Evolutionary conservation across 2,888 invertebrate genomes (phyloP).

Genomic region (Lordiphosa andalusiaca): DNA sequence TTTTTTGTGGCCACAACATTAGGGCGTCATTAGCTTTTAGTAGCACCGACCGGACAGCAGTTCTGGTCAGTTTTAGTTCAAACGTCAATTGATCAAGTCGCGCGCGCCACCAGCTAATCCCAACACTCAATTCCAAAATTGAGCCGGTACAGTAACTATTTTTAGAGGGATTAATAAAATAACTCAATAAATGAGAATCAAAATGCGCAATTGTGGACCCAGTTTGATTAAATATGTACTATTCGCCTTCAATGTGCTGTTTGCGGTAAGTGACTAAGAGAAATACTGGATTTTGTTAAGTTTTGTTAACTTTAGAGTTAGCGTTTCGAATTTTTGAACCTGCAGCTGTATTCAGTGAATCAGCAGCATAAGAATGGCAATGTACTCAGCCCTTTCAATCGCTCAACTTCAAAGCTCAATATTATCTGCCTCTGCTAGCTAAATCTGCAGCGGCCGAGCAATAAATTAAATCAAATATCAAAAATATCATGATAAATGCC

Average conservation of each 20-base stretch:
- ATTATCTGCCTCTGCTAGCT: no score
- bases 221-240: slow-evolving; percentile 83
- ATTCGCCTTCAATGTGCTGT: slow-evolving; percentile 84
- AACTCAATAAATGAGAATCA: slow-evolving; percentile 57
- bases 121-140: slow-evolving; percentile 3
- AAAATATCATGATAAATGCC: no score
- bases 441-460: no score
- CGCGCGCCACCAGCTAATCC: slow-evolving; percentile 13
- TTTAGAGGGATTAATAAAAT: background rate
- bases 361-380: no score
- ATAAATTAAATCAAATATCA: no score
- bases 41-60: slow-evolving; percentile 36
- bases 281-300: no score
- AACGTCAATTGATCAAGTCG: slow-evolving; percentile 67
- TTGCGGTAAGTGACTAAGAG: slow-evolving; percentile 82
- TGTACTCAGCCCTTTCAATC: no score
- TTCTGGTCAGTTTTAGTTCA: slow-evolving; percentile 76
- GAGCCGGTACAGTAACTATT: no score
- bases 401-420: no score
- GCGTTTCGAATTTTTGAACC: no score
- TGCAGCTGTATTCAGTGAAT: no score
- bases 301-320: no score
- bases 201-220: slow-evolving; percentile 81
- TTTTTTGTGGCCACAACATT: slow-evolving; percentile 57
- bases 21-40: slow-evolving; percentile 45